Evolutionary conservation across 2,888 invertebrate genomes (phyloP).

Genomic region (Lasioglossum malachurum): DNA sequence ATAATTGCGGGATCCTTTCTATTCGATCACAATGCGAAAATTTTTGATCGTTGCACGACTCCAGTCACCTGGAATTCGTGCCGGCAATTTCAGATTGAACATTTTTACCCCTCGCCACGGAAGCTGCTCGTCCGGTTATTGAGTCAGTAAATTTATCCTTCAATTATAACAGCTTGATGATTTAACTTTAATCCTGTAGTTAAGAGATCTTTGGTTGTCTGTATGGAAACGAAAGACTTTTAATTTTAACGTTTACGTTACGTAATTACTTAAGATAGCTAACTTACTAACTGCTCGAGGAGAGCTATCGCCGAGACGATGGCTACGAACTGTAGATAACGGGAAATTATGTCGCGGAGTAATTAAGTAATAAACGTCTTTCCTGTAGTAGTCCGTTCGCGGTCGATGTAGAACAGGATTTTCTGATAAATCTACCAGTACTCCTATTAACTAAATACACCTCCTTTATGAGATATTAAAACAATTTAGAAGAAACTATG

Average conservation of each 20-base stretch:
- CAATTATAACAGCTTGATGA: not conserved
- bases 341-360: not conserved
- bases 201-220: not conserved
- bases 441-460: too few relatives aligned
- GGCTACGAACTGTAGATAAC: not conserved
- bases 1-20: constrained; percentile 35
- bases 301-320: not conserved
- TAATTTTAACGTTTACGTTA: not conserved
- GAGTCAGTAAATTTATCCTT: not conserved
- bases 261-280: not conserved
- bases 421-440: not conserved
- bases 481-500: too few relatives aligned
- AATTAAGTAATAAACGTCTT: not conserved
- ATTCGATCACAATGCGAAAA: not conserved
- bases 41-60: not conserved
- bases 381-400: not conserved
- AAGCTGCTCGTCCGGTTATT: not conserved
- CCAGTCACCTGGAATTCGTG: not conserved
- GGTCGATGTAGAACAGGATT: not conserved
- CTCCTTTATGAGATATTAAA: too few relatives aligned
- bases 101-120: too few relatives aligned
- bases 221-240: not conserved
- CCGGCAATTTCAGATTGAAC: not conserved
- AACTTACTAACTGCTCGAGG: not conserved
- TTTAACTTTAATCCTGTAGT: not conserved